These are phyloP conservation scores for Drosophila rubida DNA, from an alignment of 2,888 invertebrate species.

Conservation along the genomic window DNA sequence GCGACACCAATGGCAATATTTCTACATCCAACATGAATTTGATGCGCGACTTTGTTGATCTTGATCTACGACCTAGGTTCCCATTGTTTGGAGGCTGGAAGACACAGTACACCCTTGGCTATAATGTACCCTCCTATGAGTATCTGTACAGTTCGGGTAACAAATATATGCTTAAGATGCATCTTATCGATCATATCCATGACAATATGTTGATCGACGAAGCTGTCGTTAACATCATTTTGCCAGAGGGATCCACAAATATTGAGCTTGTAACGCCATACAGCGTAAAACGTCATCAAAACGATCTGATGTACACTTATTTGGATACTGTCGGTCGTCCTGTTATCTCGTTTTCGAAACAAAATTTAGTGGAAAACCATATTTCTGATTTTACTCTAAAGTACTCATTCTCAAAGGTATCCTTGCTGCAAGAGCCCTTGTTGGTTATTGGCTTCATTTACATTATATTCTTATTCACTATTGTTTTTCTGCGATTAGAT, in stretches of 20 bases:
- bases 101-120: constrained; percentile 97
- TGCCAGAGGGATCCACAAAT: constrained; percentile 96
- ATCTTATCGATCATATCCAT: constrained; percentile 97
- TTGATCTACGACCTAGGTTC: constrained; percentile 98
- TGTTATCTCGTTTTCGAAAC: constrained; percentile 92
- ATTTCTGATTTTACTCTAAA: constrained; percentile 96
- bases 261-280: constrained; percentile 94
- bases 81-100: constrained; percentile 99
- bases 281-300: constrained; percentile 89
- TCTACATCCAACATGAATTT: constrained; percentile 97
- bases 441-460: constrained; percentile 95
- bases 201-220: constrained; percentile 98
- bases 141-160: constrained; percentile 93
- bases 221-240: constrained; percentile 93
- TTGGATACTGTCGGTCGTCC: constrained; percentile 97
- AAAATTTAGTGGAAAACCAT: constrained; percentile 97
- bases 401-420: constrained; percentile 93
- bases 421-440: constrained; percentile 97
- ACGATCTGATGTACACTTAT: constrained; percentile 95
- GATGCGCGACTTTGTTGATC: constrained; percentile 95
- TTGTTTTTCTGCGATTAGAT: constrained; percentile 97
- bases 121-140: constrained; percentile 98
- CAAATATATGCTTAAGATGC: constrained; percentile 94
- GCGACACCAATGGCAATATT: constrained; percentile 99
- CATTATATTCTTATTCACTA: constrained; percentile 94